These are phyloP conservation scores for Polylopha cassiicola DNA, from an alignment of 2,888 invertebrate genomes.

Conservation along the genomic window DNA sequence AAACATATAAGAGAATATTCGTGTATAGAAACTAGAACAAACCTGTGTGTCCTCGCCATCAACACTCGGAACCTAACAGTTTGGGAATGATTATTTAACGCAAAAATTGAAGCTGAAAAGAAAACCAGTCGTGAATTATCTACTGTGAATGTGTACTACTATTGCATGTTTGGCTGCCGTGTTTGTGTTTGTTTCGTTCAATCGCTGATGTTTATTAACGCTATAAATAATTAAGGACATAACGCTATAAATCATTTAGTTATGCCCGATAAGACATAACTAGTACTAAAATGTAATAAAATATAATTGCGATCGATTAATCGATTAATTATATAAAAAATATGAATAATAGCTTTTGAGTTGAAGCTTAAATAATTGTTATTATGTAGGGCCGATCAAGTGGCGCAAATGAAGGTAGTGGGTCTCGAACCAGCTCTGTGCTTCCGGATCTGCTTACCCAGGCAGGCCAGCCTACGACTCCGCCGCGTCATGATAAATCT, in stretches of 20 bases:
- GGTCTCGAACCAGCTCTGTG: constrained; percentile 93
- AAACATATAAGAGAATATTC: constrained; percentile 41
- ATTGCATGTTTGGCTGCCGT: constrained; percentile 68
- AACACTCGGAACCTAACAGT: constrained; percentile 57
- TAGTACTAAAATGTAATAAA: too few relatives aligned
- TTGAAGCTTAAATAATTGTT: too few relatives aligned
- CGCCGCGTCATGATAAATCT: constrained; percentile 93
- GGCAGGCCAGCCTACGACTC: constrained; percentile 89
- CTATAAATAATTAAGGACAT: constrained; percentile 16
- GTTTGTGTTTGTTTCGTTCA: constrained; percentile 64
- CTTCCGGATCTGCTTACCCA: constrained; percentile 96
- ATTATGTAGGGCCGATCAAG: constrained; percentile 58
- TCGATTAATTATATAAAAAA: too few relatives aligned
- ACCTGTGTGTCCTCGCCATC: constrained; percentile 53
- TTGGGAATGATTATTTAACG: constrained; percentile 70
- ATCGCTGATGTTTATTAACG: constrained; percentile 30
- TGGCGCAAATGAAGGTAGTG: constrained; percentile 76
- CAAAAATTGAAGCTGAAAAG: constrained; percentile 55
- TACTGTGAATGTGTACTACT: constrained; percentile 62
- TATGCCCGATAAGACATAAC: too few relatives aligned
- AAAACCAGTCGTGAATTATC: constrained; percentile 45
- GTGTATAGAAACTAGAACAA: constrained; percentile 38
- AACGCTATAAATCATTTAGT: too few relatives aligned
- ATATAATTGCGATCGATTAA: too few relatives aligned
- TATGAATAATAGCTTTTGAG: too few relatives aligned